These are phyloP conservation scores for Pristionchus exspectatus DNA, from an alignment of 2,888 invertebrate species.

Conservation along the genomic window DNA sequence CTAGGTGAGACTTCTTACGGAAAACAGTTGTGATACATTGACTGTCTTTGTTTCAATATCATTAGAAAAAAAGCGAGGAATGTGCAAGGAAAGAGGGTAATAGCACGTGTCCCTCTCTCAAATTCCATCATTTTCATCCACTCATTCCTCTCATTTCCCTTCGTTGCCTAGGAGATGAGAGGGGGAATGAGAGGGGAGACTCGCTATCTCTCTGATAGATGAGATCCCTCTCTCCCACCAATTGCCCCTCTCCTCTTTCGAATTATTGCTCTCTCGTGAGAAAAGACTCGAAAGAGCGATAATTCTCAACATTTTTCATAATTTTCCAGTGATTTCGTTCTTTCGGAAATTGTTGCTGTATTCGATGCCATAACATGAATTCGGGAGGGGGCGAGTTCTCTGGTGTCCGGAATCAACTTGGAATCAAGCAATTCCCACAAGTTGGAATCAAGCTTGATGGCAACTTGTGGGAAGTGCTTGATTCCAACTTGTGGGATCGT, in stretches of 20 bases:
- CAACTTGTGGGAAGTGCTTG: too few species aligned
- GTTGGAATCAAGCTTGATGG: too few species aligned
- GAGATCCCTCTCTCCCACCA: conserved; percentile 2
- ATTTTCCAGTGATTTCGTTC: background rate
- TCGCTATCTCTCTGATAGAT: conserved; percentile 35
- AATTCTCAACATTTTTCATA: background rate
- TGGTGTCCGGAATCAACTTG: too few species aligned
- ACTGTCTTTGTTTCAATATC: too few species aligned
- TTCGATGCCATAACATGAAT: background rate
- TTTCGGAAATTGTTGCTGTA: background rate
- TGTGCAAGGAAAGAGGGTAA: too few species aligned
- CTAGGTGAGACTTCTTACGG: background rate
- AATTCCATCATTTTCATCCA: background rate
- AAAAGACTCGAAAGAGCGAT: too few species aligned
- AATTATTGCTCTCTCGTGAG: background rate
- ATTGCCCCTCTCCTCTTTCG: background rate
- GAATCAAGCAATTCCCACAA: too few species aligned
- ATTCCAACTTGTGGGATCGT: too few species aligned
- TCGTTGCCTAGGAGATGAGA: conserved; percentile 14
- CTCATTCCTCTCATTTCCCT: conserved; percentile 22
- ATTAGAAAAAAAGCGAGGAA: too few species aligned
- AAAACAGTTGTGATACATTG: background rate
- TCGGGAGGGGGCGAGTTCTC: too few species aligned
- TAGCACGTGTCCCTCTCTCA: background rate
- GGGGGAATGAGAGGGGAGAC: conserved; percentile 19